Evolutionary conservation across 2,888 invertebrate genomes (phyloP), one percentile per base, ranked within the genome.

Genomic region (Coecobrya sp.): DNA sequence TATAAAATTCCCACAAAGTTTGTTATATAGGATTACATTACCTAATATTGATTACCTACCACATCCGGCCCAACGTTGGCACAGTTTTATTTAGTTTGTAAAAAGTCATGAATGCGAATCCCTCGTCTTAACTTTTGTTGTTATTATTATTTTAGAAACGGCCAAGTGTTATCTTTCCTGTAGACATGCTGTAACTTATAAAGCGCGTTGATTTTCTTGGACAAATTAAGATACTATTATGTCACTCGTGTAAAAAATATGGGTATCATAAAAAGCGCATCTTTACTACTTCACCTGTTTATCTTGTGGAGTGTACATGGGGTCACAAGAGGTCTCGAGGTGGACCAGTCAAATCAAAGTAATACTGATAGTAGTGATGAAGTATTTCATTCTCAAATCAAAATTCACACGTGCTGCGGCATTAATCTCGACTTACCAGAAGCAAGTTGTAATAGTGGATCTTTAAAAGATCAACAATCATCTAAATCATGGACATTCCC

Each of bases 401-500:
- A 84, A 84, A 30, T 89, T 11, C 84, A 62, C 27, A 85, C 85
- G 13, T 90, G 90, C 45, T 90, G 90, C 22, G 27, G n/a, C 25
- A 59, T 89, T 22, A 49, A 85, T 76, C 76, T 90, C 2, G 84
- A 45, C 8, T 68, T 70, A 10, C 25, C 45, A 16, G 62, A 76
- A 49, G 13, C 25, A 30, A 55, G 16, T 27, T 89, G 89, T n/a
- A 68, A 2, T 30, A 68, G 27, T n/a, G n/a, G 16, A 16, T 27
- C 22, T 16, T 30, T 65, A 3, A 30, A 52, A 5, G 73, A 82
- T 0, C 13, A 59, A 11, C 62, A 65, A 7, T n/a, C 59, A 4
- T 55, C 88, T 11, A 79, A 79, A 25, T 59, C 82, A 84, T 89
- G 89, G 68, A 91, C 22, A 13, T 59, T 93, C 49, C 89, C 91